Evolutionary conservation across 2,888 invertebrate genomes (phyloP), one percentile per base, ranked within the genome.

Genomic region (Endotricha flammealis): DNA sequence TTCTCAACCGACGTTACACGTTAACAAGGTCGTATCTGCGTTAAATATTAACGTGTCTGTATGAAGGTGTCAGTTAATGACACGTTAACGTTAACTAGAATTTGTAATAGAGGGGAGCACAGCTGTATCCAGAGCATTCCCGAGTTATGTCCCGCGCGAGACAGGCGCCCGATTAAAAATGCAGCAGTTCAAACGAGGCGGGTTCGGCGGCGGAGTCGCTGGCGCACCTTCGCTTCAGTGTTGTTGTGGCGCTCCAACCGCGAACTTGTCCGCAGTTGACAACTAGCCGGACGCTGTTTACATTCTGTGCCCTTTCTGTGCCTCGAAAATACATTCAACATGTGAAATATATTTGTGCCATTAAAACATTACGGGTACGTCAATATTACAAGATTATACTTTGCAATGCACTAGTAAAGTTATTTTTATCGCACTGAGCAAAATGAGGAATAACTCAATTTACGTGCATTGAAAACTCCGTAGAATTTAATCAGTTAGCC

Each of bases 131-230:
- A 65, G 67, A 74, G 65, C 71, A 65, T 70, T 71, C 71, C 73
- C 75, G 80, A 81, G 81, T 85, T 83, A 86, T 83, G 80, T 80
- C 79, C 82, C 85, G 75, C 81, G 71, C 76, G 85, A 83, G 85
- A 81, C 85, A 73, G 77, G 67, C 65, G 68, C 63, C 63, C 62
- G 72, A 77, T 86, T 83, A 86, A 86, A 86, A 82, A 86, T 86
- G 81, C 80, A 86, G 61, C 64, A 72, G 70, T 80, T 78, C 71
- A 76, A 82, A 79, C 82, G 79, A 82, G 72, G 63, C 70, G 67
- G 64, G 73, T 70, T 78, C 72, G 71, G 70, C 68, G 71, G 51
- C 50, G 71, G 57, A 76, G 82, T 70, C 83, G 80, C 81, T 78
- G 68, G 83, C 85, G 85, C 83, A 81, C 65, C 48, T 55, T 48